Evolutionary conservation across 2,113 vertebrate species (phyloP), one percentile per base, ranked within the genome.

Genomic region (Neomonachus schauinslandi): DNA sequence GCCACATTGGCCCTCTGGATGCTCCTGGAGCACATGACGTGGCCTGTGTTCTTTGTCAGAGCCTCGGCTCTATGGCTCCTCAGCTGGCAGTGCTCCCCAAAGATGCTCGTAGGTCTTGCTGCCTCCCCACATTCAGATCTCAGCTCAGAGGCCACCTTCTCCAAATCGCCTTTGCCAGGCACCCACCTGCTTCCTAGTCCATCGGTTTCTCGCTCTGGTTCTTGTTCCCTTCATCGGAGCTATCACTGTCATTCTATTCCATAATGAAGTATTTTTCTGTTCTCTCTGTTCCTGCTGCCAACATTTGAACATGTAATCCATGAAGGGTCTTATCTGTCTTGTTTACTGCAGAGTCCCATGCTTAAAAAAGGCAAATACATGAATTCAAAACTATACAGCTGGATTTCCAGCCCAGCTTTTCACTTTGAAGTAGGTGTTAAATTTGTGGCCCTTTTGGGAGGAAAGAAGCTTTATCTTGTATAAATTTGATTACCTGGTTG

Each of bases 31-130:
- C 7, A 21, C 10, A 12, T 7, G 2, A 0, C 28, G 8, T 26
- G 19, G 24, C 15, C 76, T 49, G 4, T 61, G 26, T 28, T 55
- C 49, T 65, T 51, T 28, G 21, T 33, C 28, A 6, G 57, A 28
- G 21, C 1, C 53, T 63, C 39, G 19, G 53, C 33, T 57, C 13
- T 4, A 1, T 28, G 21, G 9, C 1, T 24, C 13, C 59, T 39
- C 2, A 1, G 33, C 61, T 4, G 18, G 51, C 5, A 0, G 1
- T 9, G 36, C 36, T 65, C 5, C 53, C 26, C 22, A 18, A 15
- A 9, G n/a, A 28, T 24, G 24, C 4, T 49, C 3, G 0, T 4
- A 4, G 1, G 10, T 24, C 91, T 49, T 14, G 31, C 33, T 22
- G 2, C 19, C 4, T 4, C 16, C 21, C 33, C 12, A 14, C 28